A percentile compares a stretch with the other conserved stretches of the same genome.
Conservation (phyloP, 2,797 vertebrate species). For the Eulemur coronatus region DNA sequence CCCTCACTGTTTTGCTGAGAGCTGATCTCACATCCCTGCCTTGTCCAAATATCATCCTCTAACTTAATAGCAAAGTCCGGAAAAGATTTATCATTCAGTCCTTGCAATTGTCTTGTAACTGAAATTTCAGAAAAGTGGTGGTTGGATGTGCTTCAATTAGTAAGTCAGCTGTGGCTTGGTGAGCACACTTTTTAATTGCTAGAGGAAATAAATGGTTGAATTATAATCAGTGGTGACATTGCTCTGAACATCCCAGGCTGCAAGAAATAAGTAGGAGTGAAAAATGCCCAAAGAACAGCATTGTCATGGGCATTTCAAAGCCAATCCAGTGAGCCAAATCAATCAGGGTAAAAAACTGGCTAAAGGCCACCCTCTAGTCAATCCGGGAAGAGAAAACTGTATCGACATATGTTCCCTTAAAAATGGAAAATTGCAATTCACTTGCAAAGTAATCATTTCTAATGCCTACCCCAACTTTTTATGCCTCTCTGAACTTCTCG, state of each 20-base stretch:
- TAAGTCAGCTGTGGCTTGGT: neutral
- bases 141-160: slow-evolving; percentile 21
- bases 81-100: slow-evolving; percentile 53
- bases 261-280: neutral
- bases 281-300: slow-evolving; percentile 32
- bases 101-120: slow-evolving; percentile 62
- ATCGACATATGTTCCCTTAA: slow-evolving; percentile 67
- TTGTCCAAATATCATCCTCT: neutral
- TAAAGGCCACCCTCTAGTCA: slow-evolving; percentile 18
- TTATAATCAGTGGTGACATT: slow-evolving; percentile 5
- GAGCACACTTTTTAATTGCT: slow-evolving; percentile 61
- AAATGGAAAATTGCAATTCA: slow-evolving; percentile 61
- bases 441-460: slow-evolving; percentile 72
- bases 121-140: slow-evolving; percentile 51
- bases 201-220: slow-evolving; percentile 53
- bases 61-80: slow-evolving; percentile 49
- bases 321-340: slow-evolving; percentile 23
- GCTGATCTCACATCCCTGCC: neutral
- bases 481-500: slow-evolving; percentile 26
- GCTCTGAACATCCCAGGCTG: neutral
- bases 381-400: slow-evolving; percentile 64
- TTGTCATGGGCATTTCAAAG: neutral
- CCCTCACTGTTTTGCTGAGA: neutral
- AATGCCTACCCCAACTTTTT: slow-evolving; percentile 50
- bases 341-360: slow-evolving; percentile 18